A percentile compares a stretch with the other conserved stretches of the same genome.
phyloP scores from a whole-genome alignment of 2,888 invertebrate genomes.

The Ethmia dodecea region DNA sequence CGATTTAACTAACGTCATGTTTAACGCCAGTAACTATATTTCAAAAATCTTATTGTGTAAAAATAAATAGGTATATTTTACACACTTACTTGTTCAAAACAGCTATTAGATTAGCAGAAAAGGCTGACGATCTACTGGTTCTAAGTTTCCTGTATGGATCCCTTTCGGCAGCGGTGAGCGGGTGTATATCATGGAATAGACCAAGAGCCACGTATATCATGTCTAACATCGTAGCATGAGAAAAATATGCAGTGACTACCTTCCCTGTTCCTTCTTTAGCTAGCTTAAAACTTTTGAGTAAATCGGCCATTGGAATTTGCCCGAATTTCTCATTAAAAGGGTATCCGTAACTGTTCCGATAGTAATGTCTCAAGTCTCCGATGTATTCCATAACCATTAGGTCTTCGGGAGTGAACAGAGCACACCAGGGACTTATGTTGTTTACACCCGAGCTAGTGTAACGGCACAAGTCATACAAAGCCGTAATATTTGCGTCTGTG shows the following conservation, averaged over 20 bases:
- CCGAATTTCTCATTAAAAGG: constrained; percentile 80
- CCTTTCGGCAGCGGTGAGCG: constrained; percentile 78
- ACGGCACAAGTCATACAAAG: constrained; percentile 88
- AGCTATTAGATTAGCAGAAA: constrained; percentile 84
- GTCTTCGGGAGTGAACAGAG: constrained; percentile 83
- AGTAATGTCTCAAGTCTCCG: constrained; percentile 85
- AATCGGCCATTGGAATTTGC: constrained; percentile 82
- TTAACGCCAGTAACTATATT: no score
- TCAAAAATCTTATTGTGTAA: no score
- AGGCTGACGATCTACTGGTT: constrained; percentile 81
- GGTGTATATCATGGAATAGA: constrained; percentile 79
- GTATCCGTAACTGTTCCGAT: constrained; percentile 65
- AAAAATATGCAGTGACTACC: constrained; percentile 82
- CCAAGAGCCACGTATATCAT: constrained; percentile 81
- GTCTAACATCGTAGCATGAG: constrained; percentile 80
- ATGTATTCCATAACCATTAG: constrained; percentile 84
- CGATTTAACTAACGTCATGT: no score
- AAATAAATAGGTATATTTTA: background rate
- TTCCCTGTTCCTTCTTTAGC: constrained; percentile 42
- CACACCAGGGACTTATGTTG: constrained; percentile 85
- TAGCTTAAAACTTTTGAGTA: constrained; percentile 74
- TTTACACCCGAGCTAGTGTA: constrained; percentile 81
- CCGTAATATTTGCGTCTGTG: constrained; percentile 68
- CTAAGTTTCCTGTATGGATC: constrained; percentile 80
- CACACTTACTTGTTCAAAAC: constrained; percentile 83